These are phyloP conservation scores for Sandelia bainsii DNA, from an alignment of 2,797 vertebrate genomes.

Conservation along the genomic window DNA sequence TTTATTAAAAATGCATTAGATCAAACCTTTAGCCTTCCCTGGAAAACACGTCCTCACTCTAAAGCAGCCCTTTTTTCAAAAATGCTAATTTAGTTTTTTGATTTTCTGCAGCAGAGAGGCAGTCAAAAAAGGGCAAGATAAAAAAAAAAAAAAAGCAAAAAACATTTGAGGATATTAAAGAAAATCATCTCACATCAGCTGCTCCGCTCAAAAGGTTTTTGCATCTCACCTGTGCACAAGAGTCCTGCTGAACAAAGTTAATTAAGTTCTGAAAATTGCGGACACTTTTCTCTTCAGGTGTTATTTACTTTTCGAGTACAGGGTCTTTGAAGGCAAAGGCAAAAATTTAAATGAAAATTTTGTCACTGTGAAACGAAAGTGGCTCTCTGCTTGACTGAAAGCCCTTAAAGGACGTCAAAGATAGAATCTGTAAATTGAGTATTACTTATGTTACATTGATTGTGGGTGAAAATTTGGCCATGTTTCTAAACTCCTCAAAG, in stretches of 20 bases:
- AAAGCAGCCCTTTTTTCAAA: background rate
- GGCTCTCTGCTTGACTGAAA: background rate
- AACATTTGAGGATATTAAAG: background rate
- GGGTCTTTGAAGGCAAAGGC: background rate
- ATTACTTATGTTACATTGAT: background rate
- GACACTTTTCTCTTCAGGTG: background rate
- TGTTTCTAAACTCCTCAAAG: too few relatives aligned
- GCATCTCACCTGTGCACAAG: background rate
- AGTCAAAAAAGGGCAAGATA: background rate
- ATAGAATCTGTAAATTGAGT: background rate
- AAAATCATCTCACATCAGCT: background rate
- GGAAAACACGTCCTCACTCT: background rate
- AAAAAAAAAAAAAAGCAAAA: too few relatives aligned
- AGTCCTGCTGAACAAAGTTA: slow-evolving; percentile 6
- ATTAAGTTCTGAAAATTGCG: slow-evolving; percentile 15
- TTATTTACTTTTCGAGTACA: slow-evolving; percentile 6
- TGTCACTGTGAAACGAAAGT: background rate
- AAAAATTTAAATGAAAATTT: background rate
- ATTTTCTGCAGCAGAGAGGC: background rate
- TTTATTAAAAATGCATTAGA: background rate
- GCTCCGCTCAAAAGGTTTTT: background rate
- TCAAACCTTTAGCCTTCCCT: background rate
- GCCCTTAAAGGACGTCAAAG: background rate
- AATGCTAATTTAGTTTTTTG: background rate
- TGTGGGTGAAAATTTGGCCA: background rate